Base-by-base conservation (phyloP, 2,797 vertebrate genomes). In the Triplophysa bombifrons region DNA sequence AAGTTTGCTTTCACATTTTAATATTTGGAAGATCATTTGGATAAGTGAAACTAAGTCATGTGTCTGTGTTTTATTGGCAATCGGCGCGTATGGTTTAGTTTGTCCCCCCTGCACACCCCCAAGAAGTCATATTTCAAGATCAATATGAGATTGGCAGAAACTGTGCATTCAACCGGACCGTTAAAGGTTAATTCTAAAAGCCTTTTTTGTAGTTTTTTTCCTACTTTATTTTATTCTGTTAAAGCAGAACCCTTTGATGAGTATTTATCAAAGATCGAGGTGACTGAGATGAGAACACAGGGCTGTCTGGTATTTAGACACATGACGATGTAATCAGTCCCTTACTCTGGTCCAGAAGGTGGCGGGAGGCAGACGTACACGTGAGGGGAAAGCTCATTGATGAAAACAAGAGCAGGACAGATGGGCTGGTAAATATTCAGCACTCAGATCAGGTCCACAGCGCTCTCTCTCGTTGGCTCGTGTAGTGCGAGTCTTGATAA, bases 351-450 rank as follows among this genome's bases (percentile, higher is more conserved):
- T 64, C 67, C 76, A 71, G 56, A 41, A 19, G 19, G 67, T 70
- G 61, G 67, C n/a, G 51, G 76, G 34, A 69, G 69, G 12, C 25
- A 22, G 64, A 55, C 25, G 0, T 16, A 70, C 41, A 72, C 71
- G 34, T 82, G 71, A 78, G 64, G 27, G 14, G 80, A 73, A 72
- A 77, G 72, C 68, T 14, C 55, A 77, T 68, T 51, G n/a, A 51
- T 30, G 13, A 72, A 74, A 69, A 78, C 22, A 74, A 78, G 76
- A 65, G 56, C 61, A 65, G 30, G 60, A 83, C 60, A 72, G 76
- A 83, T 79, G 66, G 76, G 48, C 58, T 27, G 19, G 41, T 53
- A 70, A 70, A 75, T 75, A 75, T 79, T 69, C 63, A 77, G 22
- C 53, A 50, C 53, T 41, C 67, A 68, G 20, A 70, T 63, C 67